Evolutionary conservation across 2,888 invertebrate genomes (phyloP), one percentile per base, ranked within the genome.

Genomic region (Heteropelma amictum): DNA sequence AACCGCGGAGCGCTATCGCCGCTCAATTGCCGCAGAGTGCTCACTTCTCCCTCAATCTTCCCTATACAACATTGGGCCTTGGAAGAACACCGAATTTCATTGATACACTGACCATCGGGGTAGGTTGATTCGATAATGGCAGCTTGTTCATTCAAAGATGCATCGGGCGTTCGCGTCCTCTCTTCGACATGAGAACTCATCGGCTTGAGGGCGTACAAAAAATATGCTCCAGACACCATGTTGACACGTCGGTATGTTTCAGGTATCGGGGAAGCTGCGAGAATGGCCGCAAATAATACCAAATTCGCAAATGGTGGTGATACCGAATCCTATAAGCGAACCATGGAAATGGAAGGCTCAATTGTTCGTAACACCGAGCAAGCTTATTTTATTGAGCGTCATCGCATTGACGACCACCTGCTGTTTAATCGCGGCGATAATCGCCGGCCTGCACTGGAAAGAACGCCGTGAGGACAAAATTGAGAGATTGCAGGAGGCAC

Each of bases 21-120:
- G 94, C 95, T 0, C 98, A 99, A 87, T 89, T 98, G 51, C 94
- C 97, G 0, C 98, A 98, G 88, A 97, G 97, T 21, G 96, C 97
- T 1, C 95, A 98, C 87, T 95, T 95, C 87, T 93, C 97, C 1
- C 91, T 99, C n/a, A 97, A 98, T 88, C 90, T 98, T 67, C 99
- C 99, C 0, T 99, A 97, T 88, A 95, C 95, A 0, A 95, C 98
- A 78, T 99, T 99, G 90, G 99, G 99, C 1, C 91, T 99, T n/a
- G 99, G 99, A 1, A 93, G 98, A 72, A 98, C 98, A 35, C 98
- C 99, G 1, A 99, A 99, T 90, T 99, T 99, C 90, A 96, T 99
- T 0, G 98, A 99, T 85, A 93, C 92, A 8, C 90, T 99, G 33
- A 93, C 93, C 65, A 96, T 98, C 1, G 96, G 97, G 6, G 89